Percentiles rank a stretch among this genome's conserved stretches.
phyloP scores from a whole-genome alignment of 2,888 invertebrate species.

The Diaphora mendica region DNA sequence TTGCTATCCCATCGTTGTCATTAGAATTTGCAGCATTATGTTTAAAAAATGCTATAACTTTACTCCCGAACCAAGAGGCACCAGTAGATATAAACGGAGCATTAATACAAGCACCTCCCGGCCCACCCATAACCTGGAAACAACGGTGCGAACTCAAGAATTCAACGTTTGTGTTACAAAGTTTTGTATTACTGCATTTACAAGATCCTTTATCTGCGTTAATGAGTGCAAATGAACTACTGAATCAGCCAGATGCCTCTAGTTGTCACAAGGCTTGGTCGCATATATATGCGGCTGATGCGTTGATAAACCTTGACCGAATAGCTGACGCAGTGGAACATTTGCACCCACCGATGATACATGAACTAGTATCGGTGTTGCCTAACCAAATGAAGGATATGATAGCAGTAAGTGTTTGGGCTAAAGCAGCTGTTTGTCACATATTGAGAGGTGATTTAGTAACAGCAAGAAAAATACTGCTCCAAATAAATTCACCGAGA shows the following conservation, averaged over 20 bases:
- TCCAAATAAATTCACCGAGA: conserved; percentile 81
- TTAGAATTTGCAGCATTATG: conserved; percentile 96
- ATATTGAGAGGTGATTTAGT: conserved; percentile 79
- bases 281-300: conserved; percentile 96
- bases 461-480: conserved; percentile 79
- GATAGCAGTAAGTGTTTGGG: conserved; percentile 83
- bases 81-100: conserved; percentile 67
- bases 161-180: conserved; percentile 91
- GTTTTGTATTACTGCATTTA: conserved; percentile 94
- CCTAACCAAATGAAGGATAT: conserved; percentile 79
- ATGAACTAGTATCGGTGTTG: conserved; percentile 78
- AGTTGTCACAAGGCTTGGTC: conserved; percentile 90
- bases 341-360: conserved; percentile 91
- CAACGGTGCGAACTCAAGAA: conserved; percentile 88
- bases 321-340: conserved; percentile 94
- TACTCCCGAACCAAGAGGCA: conserved; percentile 88
- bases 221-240: conserved; percentile 91
- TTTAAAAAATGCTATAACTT: conserved; percentile 92
- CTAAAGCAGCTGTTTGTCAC: conserved; percentile 84
- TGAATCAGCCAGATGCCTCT: conserved; percentile 88
- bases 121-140: conserved; percentile 87
- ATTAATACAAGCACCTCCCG: conserved; percentile 86
- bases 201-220: conserved; percentile 94
- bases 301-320: conserved; percentile 92
- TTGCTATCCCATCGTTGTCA: conserved; percentile 94